Conservation (phyloP, 2,113 vertebrate species). For the Urocolius indicus region DNA sequence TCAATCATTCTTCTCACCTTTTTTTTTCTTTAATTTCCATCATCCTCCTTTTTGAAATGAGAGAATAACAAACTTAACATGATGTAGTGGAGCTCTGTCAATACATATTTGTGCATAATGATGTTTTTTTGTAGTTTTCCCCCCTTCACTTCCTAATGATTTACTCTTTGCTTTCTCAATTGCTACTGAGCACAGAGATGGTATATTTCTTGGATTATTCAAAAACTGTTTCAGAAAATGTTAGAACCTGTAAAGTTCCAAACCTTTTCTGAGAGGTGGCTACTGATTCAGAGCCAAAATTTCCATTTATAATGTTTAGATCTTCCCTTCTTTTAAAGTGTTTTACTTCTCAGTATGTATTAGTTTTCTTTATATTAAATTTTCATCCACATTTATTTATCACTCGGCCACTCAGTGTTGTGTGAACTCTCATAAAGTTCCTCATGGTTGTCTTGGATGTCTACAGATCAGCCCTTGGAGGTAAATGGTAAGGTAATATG, state of each 20-base stretch:
- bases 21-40: not conserved
- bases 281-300: not conserved
- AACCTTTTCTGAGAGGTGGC: not conserved
- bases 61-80: not conserved
- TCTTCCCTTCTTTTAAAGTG: not conserved
- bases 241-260: not conserved
- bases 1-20: fast-evolving
- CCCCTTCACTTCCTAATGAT: not conserved
- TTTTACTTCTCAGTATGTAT: not conserved
- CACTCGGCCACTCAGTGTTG: not conserved
- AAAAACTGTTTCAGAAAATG: not conserved
- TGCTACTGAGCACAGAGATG: not conserved
- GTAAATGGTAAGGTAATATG: not conserved
- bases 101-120: not conserved
- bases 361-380: not conserved
- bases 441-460: not conserved
- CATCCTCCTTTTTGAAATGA: not conserved
- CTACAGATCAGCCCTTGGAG: not conserved
- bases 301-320: not conserved
- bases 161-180: not conserved
- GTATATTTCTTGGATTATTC: not conserved
- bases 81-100: not conserved
- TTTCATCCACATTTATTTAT: not conserved
- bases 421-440: not conserved
- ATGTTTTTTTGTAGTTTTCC: too few relatives aligned